Conservation (phyloP, 2,113 vertebrate genomes). For the Terrapene triunguis region DNA sequence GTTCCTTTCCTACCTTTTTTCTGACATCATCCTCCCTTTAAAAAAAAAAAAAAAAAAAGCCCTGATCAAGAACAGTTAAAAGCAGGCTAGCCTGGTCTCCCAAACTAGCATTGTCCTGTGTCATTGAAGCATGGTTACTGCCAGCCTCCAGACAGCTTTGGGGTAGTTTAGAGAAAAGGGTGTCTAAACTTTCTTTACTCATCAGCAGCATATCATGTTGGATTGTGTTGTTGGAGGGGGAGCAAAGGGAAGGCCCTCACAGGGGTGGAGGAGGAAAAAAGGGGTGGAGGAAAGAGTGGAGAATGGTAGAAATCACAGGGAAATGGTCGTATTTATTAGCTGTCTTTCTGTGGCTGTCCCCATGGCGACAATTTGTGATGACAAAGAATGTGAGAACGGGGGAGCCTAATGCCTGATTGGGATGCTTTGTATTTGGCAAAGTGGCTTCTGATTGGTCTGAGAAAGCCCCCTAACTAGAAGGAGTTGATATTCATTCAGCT, state of each 20-base stretch:
- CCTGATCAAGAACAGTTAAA: conserved; percentile 80
- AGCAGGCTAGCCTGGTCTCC: conserved; percentile 76
- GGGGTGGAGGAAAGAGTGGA: conserved; percentile 52
- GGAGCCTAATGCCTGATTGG: conserved; percentile 93
- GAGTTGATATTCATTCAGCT: conserved; percentile 98
- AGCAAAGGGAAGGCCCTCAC: not conserved
- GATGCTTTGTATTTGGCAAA: conserved; percentile 94
- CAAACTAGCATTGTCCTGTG: conserved; percentile 80
- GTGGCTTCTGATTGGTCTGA: conserved; percentile 99
- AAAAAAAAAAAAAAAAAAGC: conserved; percentile 35
- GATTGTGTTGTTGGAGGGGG: conserved; percentile 26
- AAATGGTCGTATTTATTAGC: conserved; percentile 87
- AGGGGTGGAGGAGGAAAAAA: not conserved
- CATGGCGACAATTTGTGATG: conserved; percentile 97
- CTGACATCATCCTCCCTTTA: conserved; percentile 84
- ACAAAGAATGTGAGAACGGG: conserved; percentile 97
- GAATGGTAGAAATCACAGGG: conserved; percentile 76
- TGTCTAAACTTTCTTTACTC: conserved; percentile 73
- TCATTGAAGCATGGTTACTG: conserved; percentile 80
- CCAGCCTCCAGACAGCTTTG: conserved; percentile 73
- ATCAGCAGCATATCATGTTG: conserved; percentile 60
- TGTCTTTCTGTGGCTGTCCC: conserved; percentile 91
- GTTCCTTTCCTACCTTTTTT: conserved; percentile 84
- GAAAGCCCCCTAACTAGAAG: conserved; percentile 92
- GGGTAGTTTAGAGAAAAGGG: conserved; percentile 58